Evolutionary conservation across 2,888 invertebrate genomes (phyloP), one percentile per base, ranked within the genome.

Genomic region (Aleiodes testaceus): DNA sequence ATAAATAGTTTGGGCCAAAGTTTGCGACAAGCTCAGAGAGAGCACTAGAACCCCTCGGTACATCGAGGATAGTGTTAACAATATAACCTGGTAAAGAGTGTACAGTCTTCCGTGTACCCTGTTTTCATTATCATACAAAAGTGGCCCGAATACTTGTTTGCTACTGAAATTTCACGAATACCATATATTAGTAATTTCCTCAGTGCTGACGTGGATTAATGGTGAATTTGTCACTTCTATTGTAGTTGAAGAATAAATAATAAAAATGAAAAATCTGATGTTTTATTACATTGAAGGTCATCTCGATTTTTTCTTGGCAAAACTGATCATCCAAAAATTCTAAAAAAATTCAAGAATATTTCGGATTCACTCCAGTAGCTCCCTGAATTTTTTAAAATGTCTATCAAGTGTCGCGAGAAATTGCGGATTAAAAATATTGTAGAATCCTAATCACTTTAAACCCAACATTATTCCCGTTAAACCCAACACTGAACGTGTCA

Each of bases 1-100:
- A 80, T 78, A 78, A 80, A 81, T 81, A 80, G 80, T 81, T 81
- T 79, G 52, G 73, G 76, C 75, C 75, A 78, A 79, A 78, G 76
- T 77, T 76, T 70, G 72, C 70, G 71, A 74, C 74, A 75, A 65
- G 70, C 71, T 77, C 68, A 67, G 71, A 64, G 69, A 18, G 18
- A 3, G 30, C 42, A 16, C 42, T n/a, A 26, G n/a, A 69, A 55
- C 70, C 74, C 69, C 70, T 74, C 61, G 61, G 74, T 75, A 77
- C 77, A 75, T 78, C 74, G 73, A 67, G 75, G 75, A 70, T 72
- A 75, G 75, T 76, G 77, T 78, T 76, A 79, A 79, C 79, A 77
- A 79, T 79, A 72, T 36, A 36, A 36, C 36, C 36, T 36, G 36
- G 36, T 3, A 36, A 36, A 36, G 36, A 36, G 6, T 36, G 6